These are phyloP conservation scores for Callithrix jacchus DNA, from an alignment of 2,113 vertebrate genomes.

Conservation along the genomic window DNA sequence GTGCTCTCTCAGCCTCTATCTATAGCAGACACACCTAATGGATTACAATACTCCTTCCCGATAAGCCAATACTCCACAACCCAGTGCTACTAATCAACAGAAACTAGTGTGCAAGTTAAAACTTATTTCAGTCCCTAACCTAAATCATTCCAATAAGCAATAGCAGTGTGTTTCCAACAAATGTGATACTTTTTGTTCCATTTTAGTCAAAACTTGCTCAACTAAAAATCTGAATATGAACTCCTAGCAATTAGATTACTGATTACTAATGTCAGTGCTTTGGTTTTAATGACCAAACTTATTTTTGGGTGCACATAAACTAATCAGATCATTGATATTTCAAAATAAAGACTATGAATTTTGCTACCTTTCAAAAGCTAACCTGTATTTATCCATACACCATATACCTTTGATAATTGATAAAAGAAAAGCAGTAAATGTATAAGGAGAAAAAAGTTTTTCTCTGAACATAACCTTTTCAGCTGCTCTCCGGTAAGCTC, in stretches of 20 bases:
- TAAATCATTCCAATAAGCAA: background rate
- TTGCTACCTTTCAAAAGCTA: constrained; percentile 1
- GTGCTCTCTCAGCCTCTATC: background rate
- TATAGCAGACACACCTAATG: background rate
- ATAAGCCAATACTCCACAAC: background rate
- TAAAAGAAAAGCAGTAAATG: constrained; percentile 34
- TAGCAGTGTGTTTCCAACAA: background rate
- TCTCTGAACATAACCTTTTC: constrained; percentile 90
- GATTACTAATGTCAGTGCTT: background rate
- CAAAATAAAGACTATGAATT: background rate
- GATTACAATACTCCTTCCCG: background rate
- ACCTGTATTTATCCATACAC: background rate
- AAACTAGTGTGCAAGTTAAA: background rate
- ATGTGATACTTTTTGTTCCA: background rate
- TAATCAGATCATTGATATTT: background rate
- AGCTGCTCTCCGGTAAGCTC: constrained; percentile 94
- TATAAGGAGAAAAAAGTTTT: background rate
- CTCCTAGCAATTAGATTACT: background rate
- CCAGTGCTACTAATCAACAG: background rate
- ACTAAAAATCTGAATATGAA: background rate
- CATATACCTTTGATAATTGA: background rate
- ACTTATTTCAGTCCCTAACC: background rate
- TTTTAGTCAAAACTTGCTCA: constrained; percentile 39
- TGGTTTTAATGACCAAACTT: background rate
- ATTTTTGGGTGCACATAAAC: background rate